These are phyloP conservation scores for Caenorhabditis brenneri DNA, from an alignment of 1,140 invertebrate species.

Conservation along the genomic window DNA sequence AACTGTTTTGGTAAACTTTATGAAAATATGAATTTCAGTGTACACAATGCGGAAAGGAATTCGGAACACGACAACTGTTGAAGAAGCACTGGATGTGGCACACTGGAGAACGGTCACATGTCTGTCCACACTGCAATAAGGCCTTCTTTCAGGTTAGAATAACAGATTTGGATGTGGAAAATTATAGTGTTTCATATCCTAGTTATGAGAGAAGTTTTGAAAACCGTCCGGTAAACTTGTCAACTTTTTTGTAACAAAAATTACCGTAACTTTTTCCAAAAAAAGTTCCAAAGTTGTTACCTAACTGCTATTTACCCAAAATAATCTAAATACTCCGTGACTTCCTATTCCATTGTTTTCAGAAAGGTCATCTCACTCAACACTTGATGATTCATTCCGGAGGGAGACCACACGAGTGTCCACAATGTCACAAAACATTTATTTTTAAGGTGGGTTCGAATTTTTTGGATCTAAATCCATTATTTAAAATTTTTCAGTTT, in stretches of 20 bases:
- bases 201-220: no score
- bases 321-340: conserved; percentile 24
- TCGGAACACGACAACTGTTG: conserved; percentile 92
- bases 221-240: no score
- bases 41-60: conserved; percentile 92
- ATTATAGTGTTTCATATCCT: no score
- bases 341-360: conserved; percentile 52
- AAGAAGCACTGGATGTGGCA: conserved; percentile 98
- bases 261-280: no score
- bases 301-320: no score
- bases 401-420: conserved; percentile 90
- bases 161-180: neutral
- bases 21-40: conserved; percentile 74
- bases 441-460: conserved; percentile 63
- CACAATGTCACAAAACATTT: conserved; percentile 95
- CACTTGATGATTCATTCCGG: conserved; percentile 70
- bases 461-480: neutral
- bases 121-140: conserved; percentile 65
- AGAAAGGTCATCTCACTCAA: conserved; percentile 71
- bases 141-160: conserved; percentile 65
- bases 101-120: conserved; percentile 74
- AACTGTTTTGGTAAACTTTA: neutral
- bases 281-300: no score
- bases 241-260: no score
- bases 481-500: conserved; percentile 49